phyloP scores from a whole-genome alignment of 2,888 invertebrate genomes.

The Leucophora obtusa region DNA sequence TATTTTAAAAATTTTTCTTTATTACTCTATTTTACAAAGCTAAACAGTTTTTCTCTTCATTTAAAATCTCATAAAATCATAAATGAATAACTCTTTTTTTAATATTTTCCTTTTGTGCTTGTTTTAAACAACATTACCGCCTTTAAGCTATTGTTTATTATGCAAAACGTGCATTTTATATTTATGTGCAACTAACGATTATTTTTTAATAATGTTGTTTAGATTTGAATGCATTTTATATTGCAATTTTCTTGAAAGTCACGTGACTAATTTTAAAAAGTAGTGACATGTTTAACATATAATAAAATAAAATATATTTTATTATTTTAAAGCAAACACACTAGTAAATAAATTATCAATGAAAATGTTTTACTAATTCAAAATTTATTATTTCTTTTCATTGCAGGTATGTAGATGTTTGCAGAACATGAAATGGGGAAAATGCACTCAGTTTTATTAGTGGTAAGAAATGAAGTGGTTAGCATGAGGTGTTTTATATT shows the following conservation, averaged over 20 bases:
- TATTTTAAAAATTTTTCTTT: no score
- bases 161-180: slow-evolving; percentile 28
- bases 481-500: no score
- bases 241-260: slow-evolving; percentile 14
- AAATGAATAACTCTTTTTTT: not conserved
- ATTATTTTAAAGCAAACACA: not conserved
- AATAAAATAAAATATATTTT: no score
- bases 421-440: no score
- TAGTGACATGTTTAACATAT: slow-evolving; percentile 3
- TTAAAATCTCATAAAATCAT: no score
- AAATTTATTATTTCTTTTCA: slow-evolving; percentile 15
- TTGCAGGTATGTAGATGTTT: slow-evolving; percentile 14
- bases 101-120: not conserved
- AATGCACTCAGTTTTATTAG: no score
- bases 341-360: not conserved
- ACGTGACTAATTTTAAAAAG: slow-evolving; percentile 54
- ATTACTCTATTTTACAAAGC: no score
- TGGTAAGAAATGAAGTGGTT: not conserved
- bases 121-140: not conserved
- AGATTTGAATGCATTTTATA: not conserved
- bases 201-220: slow-evolving; percentile 9
- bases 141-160: slow-evolving; percentile 15
- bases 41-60: no score
- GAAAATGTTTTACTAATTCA: not conserved
- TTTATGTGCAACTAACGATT: not conserved